Evolutionary conservation across 2,113 vertebrate species (phyloP).

Genomic region (Poicephalus meyeri): DNA sequence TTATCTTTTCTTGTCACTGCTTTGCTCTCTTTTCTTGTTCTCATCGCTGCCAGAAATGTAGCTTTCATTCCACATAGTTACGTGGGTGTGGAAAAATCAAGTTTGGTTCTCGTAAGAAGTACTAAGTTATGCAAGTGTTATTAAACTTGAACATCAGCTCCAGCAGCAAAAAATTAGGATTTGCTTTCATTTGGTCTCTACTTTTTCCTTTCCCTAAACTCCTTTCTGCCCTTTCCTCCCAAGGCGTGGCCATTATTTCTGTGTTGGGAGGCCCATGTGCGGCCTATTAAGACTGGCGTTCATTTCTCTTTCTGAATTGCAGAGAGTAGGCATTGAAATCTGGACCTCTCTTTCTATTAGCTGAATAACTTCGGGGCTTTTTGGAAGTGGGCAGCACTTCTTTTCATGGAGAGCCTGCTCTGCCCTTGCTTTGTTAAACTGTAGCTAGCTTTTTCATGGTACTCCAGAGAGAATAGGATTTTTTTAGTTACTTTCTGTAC

Average conservation of each 20-base stretch:
- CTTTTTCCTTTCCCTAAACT: not conserved
- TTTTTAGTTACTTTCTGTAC: not conserved
- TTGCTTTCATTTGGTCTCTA: not conserved
- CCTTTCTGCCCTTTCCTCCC: not conserved
- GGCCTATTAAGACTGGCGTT: not conserved
- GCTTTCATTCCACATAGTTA: not conserved
- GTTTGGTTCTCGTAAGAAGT: not conserved
- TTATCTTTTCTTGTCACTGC: not conserved
- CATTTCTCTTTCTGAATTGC: not conserved
- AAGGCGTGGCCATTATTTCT: not conserved
- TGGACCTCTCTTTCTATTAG: not conserved
- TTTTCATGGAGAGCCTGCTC: not conserved
- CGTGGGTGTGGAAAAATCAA: not conserved
- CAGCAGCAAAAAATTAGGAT: not conserved
- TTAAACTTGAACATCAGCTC: not conserved
- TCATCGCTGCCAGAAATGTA: not conserved
- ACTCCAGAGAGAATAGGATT: not conserved
- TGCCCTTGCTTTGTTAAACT: conserved; percentile 9
- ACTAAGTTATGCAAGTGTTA: not conserved
- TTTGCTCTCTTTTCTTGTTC: not conserved
- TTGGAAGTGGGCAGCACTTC: not conserved
- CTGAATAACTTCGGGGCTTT: not conserved
- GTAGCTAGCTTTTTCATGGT: not conserved
- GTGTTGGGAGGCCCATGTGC: not conserved
- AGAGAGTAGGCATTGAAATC: not conserved